phyloP scores from a whole-genome alignment of 2,797 vertebrate genomes.

The Nannoperca australis region DNA sequence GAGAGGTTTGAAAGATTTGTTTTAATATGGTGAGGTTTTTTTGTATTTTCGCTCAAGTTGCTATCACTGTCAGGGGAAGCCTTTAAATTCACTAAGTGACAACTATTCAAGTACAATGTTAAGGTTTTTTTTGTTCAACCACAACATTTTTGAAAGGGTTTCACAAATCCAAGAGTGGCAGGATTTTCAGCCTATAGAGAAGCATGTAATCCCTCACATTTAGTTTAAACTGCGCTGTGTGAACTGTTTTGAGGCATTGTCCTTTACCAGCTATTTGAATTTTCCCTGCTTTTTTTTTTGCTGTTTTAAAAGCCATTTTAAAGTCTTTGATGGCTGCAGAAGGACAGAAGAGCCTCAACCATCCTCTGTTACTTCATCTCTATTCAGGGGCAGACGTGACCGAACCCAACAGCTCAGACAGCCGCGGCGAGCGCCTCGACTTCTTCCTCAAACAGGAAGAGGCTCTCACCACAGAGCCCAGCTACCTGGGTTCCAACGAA shows the following conservation, averaged over 20 bases:
- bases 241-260: conserved; percentile 31
- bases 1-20: conserved; percentile 56
- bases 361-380: conserved; percentile 38
- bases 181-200: conserved; percentile 32
- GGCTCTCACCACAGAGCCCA: conserved; percentile 84
- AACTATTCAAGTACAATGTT: conserved; percentile 26
- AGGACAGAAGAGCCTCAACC: conserved; percentile 31
- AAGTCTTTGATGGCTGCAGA: conserved; percentile 6
- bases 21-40: conserved; percentile 48
- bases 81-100: conserved; percentile 39
- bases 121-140: conserved; percentile 26
- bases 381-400: conserved; percentile 88
- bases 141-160: conserved; percentile 25
- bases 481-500: conserved; percentile 88
- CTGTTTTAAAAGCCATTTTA: conserved; percentile 10
- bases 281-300: conserved; percentile 8
- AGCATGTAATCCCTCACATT: conserved; percentile 51
- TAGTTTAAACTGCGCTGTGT: conserved; percentile 27
- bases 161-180: conserved; percentile 36
- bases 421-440: conserved; percentile 89
- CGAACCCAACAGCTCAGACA: conserved; percentile 92
- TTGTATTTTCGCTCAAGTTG: conserved; percentile 38
- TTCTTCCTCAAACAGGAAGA: conserved; percentile 91
- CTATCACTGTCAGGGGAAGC: conserved; percentile 49
- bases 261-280: conserved; percentile 17